A percentile compares a stretch with the other conserved stretches of the same genome.
Evolutionary conservation across 2,888 invertebrate genomes (phyloP).

Genomic region (Chaitophorus viminalis): DNA sequence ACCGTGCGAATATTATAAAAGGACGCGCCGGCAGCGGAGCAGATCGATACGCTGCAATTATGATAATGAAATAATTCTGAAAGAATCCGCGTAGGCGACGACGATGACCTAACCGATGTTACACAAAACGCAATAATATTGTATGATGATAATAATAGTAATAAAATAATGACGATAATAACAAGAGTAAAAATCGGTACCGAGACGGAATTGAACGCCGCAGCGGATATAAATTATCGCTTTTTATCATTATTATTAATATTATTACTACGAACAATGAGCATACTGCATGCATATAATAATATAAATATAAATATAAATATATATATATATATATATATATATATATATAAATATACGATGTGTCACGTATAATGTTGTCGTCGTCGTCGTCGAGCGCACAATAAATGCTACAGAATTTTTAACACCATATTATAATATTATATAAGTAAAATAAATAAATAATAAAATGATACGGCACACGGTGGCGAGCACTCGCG

Average conservation of each 20-base stretch:
- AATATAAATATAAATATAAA: too few species aligned
- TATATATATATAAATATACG: neutral
- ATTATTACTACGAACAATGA: neutral
- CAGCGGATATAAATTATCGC: neutral
- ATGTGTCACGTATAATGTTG: neutral
- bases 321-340: too few species aligned
- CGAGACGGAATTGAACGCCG: neutral
- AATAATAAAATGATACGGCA: too few species aligned
- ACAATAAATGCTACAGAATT: neutral
- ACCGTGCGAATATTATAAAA: neutral
- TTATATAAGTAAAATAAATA: too few species aligned
- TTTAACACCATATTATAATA: neutral
- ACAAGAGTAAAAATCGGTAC: neutral
- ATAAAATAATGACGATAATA: neutral
- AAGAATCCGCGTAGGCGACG: neutral
- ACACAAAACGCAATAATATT: neutral
- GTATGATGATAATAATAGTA: too few species aligned
- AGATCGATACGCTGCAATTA: neutral
- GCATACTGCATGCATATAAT: too few species aligned
- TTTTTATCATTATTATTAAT: neutral
- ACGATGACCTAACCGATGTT: neutral
- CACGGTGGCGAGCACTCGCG: neutral
- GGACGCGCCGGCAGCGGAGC: too few species aligned
- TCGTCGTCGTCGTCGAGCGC: neutral
- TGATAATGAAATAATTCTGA: neutral